Evolutionary conservation across 92 coral and sea anemone species (phyloP), one percentile per base, ranked within the genome.

Genomic region (Phenganax marumi): DNA sequence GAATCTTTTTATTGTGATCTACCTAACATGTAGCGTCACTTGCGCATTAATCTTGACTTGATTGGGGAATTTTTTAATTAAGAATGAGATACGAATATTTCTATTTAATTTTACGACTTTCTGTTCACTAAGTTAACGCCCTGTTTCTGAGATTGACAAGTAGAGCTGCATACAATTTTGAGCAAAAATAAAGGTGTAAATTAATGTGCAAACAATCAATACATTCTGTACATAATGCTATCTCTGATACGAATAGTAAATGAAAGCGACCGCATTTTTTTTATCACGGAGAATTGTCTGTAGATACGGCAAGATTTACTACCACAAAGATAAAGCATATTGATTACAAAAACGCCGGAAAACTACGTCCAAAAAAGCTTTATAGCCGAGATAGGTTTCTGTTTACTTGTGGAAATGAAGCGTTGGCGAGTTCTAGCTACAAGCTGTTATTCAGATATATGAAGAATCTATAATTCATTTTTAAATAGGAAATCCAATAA

Each of bases 241-340:
- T 66, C 72, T 12, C 72, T 33, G 72, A 66, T 21, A 25, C 43
- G n/a, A 62, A 66, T 66, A 22, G 50, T 47, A 33, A 66, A 25
- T 66, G 72, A 66, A 12, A 10, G 50, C 19, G 48, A 66, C 72
- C 72, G 72, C 72, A 66, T 13, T 11, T 66, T 66, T 64, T 66
- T 25, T 66, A 25, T 3, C 49, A 16, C 65, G 65, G 65, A 58
- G 65, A 58, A 18, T 14, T 18, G 72, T 66, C 72, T 66, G 18
- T 5, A 66, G 72, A 66, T 66, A 33, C 72, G 49, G 72, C 10
- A 25, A 39, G 72, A 39, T 33, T 66, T 25, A 25, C 17, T 23
- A 10, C 48, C 72, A 25, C 49, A 66, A 21, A 66, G 72, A 66
- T 66, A 64, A 66, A 47, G 50, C 25, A 18, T 23, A 17, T 33